Base-by-base conservation (phyloP, 2,113 vertebrate species). In the Bungarus multicinctus region DNA sequence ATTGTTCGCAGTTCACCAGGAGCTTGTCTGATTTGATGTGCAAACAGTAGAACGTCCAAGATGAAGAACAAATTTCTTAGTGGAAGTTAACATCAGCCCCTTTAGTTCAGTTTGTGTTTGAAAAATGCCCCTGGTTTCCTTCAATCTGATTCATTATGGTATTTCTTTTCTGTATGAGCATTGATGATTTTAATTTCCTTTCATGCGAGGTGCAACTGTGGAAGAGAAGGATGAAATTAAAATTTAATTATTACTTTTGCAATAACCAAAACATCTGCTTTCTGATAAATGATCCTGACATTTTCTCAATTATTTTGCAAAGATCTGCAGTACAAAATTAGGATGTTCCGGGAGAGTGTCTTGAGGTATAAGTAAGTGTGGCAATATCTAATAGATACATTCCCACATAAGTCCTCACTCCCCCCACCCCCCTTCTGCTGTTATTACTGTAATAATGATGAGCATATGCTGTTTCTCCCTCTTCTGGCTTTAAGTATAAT, bases 1-100 rank as follows among this genome's bases (percentile, higher is more conserved):
- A 30, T 39, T 91, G 69, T 91, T 95, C 92, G 88, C 95, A 97
- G 94, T 20, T 90, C 55, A 94, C 2, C 16, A 94, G 18, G 27
- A 94, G 90, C 5, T 96, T 0, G 52, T 1, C 18, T 92, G 89
- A 85, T 87, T 85, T 20, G 54, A 0, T 89, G 16, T 95, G 60
- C 55, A 90, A 89, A 34, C n/a, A 25, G 94, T 92, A 95, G 18
- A 94, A 97, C 88, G 5, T 96, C 96, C 55, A 96, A 95, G 88
- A 94, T 6, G 53, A 27, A 85, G 0, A 92, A 93, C 86, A 94
- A 95, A 16, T 12, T 89, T 57, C 94, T 90, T 22, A 6, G 47
- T 94, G 25, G 91, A 43, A 94, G 8, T 91, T 93, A 88, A 88
- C 55, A 39, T 93, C 45, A 96, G 93, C 89, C 93, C 54, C 87